These are phyloP conservation scores for Vanessa atalanta DNA, from an alignment of 1,140 invertebrate species.

Conservation along the genomic window DNA sequence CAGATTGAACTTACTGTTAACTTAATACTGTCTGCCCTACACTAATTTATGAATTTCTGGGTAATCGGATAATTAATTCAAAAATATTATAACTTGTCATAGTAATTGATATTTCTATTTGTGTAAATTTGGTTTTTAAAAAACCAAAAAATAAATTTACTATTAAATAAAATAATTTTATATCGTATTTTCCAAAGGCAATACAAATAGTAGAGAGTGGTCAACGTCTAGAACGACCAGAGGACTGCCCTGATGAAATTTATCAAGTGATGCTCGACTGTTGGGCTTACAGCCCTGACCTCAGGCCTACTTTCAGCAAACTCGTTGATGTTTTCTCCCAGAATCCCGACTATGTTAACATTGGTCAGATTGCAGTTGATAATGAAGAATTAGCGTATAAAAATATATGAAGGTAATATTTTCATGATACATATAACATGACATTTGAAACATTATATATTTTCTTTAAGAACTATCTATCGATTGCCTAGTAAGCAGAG, in stretches of 20 bases:
- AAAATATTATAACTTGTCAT: too few species aligned
- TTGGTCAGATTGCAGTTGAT: conserved; percentile 71
- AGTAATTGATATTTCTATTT: too few species aligned
- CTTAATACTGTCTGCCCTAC: too few species aligned
- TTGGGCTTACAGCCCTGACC: conserved; percentile 90
- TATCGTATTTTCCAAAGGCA: conserved; percentile 80
- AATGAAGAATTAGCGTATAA: conserved; percentile 48
- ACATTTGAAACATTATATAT: neutral
- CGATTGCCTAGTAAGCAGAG: neutral
- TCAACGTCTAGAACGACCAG: conserved; percentile 88
- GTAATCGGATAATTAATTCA: too few species aligned
- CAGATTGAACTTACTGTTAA: too few species aligned
- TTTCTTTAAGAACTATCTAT: neutral
- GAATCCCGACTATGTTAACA: conserved; percentile 85
- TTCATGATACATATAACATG: neutral
- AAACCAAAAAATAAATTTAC: too few species aligned
- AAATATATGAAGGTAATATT: neutral
- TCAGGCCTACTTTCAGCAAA: conserved; percentile 91
- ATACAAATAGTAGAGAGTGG: conserved; percentile 90
- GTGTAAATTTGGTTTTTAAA: too few species aligned
- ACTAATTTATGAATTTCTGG: too few species aligned
- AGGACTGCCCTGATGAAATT: conserved; percentile 90
- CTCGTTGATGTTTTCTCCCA: conserved; percentile 89
- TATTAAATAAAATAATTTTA: neutral
- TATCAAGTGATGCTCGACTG: conserved; percentile 94